phyloP scores from a whole-genome alignment of 2,797 vertebrate genomes.

The Carapus acus region DNA sequence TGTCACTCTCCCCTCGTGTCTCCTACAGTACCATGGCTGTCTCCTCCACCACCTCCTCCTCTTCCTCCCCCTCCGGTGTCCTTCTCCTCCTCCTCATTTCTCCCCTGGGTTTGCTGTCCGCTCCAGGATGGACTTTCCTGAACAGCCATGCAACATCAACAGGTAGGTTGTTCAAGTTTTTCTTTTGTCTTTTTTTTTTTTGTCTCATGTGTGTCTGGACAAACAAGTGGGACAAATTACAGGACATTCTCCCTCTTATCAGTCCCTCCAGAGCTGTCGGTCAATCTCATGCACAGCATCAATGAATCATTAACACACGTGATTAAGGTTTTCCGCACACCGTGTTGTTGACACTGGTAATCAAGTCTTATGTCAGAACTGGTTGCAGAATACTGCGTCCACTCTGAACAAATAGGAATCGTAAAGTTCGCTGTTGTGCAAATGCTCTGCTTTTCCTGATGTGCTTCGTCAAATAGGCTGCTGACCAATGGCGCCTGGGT shows the following conservation, averaged over 20 bases:
- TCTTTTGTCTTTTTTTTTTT: neutral
- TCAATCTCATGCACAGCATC: constrained; percentile 31
- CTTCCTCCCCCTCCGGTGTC: constrained; percentile 22
- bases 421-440: constrained; percentile 65
- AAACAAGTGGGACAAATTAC: no score
- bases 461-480: constrained; percentile 56
- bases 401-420: constrained; percentile 55
- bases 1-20: constrained; percentile 30
- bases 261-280: constrained; percentile 10
- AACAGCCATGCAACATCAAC: constrained; percentile 38
- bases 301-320: constrained; percentile 55
- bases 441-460: constrained; percentile 58
- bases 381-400: constrained; percentile 64
- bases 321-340: constrained; percentile 30
- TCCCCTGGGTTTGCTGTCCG: constrained; percentile 48
- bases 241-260: neutral
- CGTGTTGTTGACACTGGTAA: constrained; percentile 60
- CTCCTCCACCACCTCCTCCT: constrained; percentile 24
- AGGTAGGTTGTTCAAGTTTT: constrained; percentile 43
- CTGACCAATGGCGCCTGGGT: constrained; percentile 62
- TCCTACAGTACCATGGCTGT: constrained; percentile 57
- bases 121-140: constrained; percentile 48
- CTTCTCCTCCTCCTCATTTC: constrained; percentile 54
- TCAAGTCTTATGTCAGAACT: constrained; percentile 59
- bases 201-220: neutral